Percentiles rank a stretch among this genome's conserved stretches.
Evolutionary conservation across 2,888 invertebrate species (phyloP).

Genomic region (Scrobipalpa costella): DNA sequence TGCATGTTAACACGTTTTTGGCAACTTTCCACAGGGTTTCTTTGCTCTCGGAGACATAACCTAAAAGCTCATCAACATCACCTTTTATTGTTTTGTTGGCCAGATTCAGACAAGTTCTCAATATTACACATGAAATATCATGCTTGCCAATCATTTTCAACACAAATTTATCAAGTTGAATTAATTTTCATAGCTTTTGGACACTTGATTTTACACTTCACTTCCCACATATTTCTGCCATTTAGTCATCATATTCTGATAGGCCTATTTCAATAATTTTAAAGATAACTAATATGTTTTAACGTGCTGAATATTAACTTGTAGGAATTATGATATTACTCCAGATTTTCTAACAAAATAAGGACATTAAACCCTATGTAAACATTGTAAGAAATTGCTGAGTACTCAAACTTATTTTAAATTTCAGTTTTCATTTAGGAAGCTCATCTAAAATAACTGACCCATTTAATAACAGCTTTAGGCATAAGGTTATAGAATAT

Average conservation of each 20-base stretch:
- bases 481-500: not conserved
- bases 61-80: constrained; percentile 48
- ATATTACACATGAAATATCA: not conserved
- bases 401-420: too few species aligned
- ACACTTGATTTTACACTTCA: constrained; percentile 9
- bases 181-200: not conserved
- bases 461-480: not conserved
- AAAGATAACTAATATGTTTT: not conserved
- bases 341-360: not conserved
- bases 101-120: not conserved
- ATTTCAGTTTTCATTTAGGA: not conserved
- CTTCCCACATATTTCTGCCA: constrained; percentile 3
- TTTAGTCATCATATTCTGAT: not conserved
- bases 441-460: not conserved
- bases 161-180: not conserved
- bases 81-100: constrained; percentile 31
- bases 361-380: not conserved
- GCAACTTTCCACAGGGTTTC: constrained; percentile 71
- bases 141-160: not conserved
- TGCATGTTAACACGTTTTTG: constrained; percentile 50
- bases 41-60: constrained; percentile 57
- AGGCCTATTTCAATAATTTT: not conserved
- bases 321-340: not conserved
- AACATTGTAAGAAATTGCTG: not conserved
- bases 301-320: not conserved